Conservation (phyloP, 2,888 invertebrate genomes). For the Lottia gigantea region DNA sequence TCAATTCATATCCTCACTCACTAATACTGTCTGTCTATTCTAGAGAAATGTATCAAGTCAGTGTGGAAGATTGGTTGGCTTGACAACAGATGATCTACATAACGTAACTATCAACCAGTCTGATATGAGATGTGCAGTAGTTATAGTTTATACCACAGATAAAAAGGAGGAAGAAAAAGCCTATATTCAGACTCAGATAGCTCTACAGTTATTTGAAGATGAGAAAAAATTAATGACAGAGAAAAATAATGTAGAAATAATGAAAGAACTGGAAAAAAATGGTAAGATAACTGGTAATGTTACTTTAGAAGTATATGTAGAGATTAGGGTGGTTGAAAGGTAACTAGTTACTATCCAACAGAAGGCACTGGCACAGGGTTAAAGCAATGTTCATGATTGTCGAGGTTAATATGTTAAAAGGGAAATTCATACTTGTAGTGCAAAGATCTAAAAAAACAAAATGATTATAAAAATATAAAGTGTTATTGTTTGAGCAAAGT, state of each 20-base stretch:
- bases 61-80: slow-evolving; percentile 75
- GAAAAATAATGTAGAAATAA: slow-evolving; percentile 31
- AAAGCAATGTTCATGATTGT: too few relatives aligned
- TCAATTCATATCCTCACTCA: too few relatives aligned
- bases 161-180: slow-evolving; percentile 29
- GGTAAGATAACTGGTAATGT: slow-evolving; percentile 31
- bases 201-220: slow-evolving; percentile 40
- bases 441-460: too few relatives aligned
- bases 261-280: slow-evolving; percentile 43
- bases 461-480: too few relatives aligned
- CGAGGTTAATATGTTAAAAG: too few relatives aligned
- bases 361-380: too few relatives aligned
- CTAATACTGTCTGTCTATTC: slow-evolving; percentile 28
- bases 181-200: slow-evolving; percentile 35
- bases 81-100: slow-evolving; percentile 74
- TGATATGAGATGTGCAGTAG: slow-evolving; percentile 72
- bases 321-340: too few relatives aligned
- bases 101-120: slow-evolving; percentile 72
- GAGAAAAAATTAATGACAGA: slow-evolving; percentile 23
- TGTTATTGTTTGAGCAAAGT: too few relatives aligned
- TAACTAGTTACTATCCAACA: too few relatives aligned
- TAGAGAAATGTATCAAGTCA: slow-evolving; percentile 71
- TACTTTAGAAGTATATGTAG: too few relatives aligned
- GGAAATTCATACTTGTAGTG: too few relatives aligned
- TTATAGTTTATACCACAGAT: slow-evolving; percentile 37